Evolutionary conservation across 2,113 vertebrate species (phyloP).

Genomic region (Gulo gulo): DNA sequence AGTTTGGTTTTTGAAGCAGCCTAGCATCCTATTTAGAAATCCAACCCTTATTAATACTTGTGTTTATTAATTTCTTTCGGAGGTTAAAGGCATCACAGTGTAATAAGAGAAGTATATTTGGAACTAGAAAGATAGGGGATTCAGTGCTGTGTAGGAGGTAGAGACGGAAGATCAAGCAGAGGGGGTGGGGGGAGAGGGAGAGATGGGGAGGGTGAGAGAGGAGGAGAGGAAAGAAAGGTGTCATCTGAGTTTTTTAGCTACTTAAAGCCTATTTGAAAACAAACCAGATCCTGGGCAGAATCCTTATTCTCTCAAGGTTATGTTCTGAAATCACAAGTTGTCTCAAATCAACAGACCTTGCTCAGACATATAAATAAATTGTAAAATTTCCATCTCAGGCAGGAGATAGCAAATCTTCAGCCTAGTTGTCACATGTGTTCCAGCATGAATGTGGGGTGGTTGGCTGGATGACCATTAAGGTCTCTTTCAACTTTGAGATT

Average conservation of each 20-base stretch:
- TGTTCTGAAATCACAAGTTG: neutral
- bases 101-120: slow-evolving; percentile 1
- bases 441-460: neutral
- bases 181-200: neutral
- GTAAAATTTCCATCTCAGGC: neutral
- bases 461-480: neutral
- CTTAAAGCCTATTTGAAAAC: neutral
- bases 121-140: neutral
- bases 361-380: neutral
- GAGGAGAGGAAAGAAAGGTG: neutral
- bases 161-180: neutral
- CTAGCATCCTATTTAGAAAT: neutral
- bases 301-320: neutral
- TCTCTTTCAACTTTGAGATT: neutral
- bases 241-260: neutral
- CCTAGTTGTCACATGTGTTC: neutral
- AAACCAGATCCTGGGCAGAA: neutral
- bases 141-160: neutral
- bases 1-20: neutral
- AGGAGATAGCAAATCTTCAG: neutral
- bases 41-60: neutral
- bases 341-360: neutral
- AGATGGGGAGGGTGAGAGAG: neutral
- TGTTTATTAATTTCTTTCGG: neutral
- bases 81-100: neutral